Evolutionary conservation across 2,113 vertebrate genomes (phyloP).

Genomic region (Rissa tridactyla): DNA sequence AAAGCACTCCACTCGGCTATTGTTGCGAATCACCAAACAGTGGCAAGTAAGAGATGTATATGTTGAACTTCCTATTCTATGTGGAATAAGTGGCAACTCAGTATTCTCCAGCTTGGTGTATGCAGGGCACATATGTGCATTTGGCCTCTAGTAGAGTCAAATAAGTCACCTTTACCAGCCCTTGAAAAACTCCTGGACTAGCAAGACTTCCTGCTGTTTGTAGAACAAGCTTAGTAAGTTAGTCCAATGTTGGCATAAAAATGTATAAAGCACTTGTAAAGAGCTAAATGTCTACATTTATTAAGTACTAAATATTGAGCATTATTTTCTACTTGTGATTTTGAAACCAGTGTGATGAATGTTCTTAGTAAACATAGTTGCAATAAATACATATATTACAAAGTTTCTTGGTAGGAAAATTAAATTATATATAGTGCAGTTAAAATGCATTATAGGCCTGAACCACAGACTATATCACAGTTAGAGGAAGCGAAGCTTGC

Average conservation of each 20-base stretch:
- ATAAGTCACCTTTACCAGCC: constrained; percentile 18
- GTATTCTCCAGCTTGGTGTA: neutral
- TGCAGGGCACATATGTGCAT: neutral
- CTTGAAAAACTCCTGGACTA: constrained; percentile 13
- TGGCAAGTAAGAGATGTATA: neutral
- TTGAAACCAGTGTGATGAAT: neutral
- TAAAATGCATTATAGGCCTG: constrained; percentile 3
- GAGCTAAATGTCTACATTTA: neutral
- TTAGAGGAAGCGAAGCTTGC: neutral
- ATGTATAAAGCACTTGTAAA: neutral
- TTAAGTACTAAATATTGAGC: neutral
- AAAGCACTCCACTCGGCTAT: neutral
- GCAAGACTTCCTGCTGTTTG: constrained; percentile 18
- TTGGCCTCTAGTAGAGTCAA: constrained; percentile 15
- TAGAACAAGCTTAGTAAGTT: neutral
- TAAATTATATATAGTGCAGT: constrained; percentile 29
- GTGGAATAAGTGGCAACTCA: neutral
- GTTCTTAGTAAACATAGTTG: constrained; percentile 12
- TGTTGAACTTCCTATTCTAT: neutral
- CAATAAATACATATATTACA: constrained; percentile 31
- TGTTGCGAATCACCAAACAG: neutral
- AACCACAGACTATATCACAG: constrained; percentile 17
- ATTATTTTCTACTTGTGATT: neutral
- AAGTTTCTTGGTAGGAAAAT: constrained; percentile 64
- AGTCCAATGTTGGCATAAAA: neutral